Evolutionary conservation across 2,113 vertebrate genomes (phyloP).

Genomic region (Cinclus mexicanus): DNA sequence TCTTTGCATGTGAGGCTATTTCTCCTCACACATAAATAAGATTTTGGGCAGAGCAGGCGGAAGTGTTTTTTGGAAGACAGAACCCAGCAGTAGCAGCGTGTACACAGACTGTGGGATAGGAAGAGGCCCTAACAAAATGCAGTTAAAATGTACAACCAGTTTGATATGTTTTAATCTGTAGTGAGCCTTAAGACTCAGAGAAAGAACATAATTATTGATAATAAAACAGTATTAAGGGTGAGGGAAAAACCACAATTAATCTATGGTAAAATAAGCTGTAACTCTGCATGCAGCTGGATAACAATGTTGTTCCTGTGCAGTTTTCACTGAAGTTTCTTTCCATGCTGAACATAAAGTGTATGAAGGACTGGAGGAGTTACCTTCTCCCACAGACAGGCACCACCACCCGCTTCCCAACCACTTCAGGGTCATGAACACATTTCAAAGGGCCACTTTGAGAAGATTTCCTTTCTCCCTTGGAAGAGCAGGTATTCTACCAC

Average conservation of each 20-base stretch:
- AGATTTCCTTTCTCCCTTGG: neutral
- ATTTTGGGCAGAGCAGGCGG: neutral
- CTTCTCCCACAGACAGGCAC: neutral
- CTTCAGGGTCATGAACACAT: neutral
- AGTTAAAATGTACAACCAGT: neutral
- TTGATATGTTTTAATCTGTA: neutral
- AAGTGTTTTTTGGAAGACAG: neutral
- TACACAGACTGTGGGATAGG: neutral
- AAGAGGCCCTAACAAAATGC: neutral
- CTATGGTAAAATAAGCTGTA: neutral
- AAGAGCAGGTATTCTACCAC: neutral
- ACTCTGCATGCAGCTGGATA: neutral
- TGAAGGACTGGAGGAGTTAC: neutral
- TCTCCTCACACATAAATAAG: neutral
- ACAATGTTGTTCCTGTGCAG: fast-evolving
- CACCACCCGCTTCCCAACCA: neutral
- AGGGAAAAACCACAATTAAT: neutral
- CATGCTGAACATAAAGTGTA: neutral
- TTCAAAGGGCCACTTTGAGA: neutral
- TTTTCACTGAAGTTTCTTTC: neutral
- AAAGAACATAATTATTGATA: neutral
- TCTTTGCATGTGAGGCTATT: neutral
- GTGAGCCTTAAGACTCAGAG: neutral
- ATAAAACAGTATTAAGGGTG: neutral
- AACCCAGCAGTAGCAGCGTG: neutral